A percentile compares a stretch with the other conserved stretches of the same genome.
Conservation (phyloP, 2,113 vertebrate species). For the Meleagris gallopavo region DNA sequence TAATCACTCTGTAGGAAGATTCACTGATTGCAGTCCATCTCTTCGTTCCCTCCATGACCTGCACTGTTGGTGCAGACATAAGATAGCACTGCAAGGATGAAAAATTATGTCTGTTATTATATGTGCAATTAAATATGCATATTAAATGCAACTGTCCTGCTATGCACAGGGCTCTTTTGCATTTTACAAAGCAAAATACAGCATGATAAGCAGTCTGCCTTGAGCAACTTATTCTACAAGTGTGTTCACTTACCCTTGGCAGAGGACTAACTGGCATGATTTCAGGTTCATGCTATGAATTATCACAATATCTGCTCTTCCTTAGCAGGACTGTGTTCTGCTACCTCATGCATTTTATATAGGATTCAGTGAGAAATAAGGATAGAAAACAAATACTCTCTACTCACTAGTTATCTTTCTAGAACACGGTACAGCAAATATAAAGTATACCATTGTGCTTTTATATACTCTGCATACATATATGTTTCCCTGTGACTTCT, state of each 20-base stretch:
- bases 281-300: background rate
- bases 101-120: background rate
- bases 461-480: background rate
- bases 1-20: background rate
- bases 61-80: background rate
- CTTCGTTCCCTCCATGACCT: background rate
- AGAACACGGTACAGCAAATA: background rate
- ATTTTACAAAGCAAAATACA: background rate
- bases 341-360: rapidly evolving
- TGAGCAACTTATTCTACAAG: background rate
- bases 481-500: background rate
- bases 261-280: background rate
- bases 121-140: background rate
- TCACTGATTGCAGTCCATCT: background rate
- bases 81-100: background rate
- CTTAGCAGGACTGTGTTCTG: background rate
- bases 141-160: background rate
- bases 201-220: background rate
- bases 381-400: background rate
- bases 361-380: background rate
- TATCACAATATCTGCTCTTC: background rate
- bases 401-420: background rate
- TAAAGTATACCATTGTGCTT: background rate
- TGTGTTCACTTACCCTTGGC: background rate
- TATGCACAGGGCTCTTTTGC: background rate